Evolutionary conservation across 2,113 vertebrate genomes (phyloP).

Genomic region (Myiozetetes cayanensis): DNA sequence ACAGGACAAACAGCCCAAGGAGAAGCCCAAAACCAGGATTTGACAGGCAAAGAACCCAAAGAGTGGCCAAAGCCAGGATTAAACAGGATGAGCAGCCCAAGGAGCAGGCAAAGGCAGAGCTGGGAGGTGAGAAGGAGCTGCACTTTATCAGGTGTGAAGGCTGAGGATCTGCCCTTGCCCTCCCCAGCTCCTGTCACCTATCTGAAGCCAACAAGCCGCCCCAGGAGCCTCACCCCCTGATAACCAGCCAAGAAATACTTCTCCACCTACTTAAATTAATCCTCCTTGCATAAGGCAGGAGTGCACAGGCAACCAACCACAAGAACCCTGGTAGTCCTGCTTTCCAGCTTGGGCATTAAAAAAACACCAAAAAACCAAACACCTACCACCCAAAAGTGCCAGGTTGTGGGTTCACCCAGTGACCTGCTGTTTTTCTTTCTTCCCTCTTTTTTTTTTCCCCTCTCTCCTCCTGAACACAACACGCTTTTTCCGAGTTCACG

Average conservation of each 20-base stretch:
- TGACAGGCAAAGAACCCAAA: neutral
- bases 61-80: neutral
- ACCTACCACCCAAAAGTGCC: neutral
- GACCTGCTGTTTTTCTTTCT: neutral
- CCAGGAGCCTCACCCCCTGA: neutral
- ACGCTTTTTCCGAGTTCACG: fast-evolving
- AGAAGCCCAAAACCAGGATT: neutral
- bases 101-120: neutral
- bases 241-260: neutral
- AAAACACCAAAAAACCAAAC: neutral
- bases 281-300: neutral
- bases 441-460: no score
- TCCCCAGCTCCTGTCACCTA: neutral
- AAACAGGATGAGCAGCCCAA: neutral
- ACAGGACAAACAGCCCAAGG: neutral
- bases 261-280: neutral
- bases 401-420: neutral
- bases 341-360: neutral
- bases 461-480: no score
- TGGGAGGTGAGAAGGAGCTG: fast-evolving
- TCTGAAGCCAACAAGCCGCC: neutral
- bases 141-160: neutral
- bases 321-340: neutral
- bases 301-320: neutral
- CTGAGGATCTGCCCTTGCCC: fast-evolving